Conservation (phyloP, 2,113 vertebrate species). For the Canis aureus region DNA sequence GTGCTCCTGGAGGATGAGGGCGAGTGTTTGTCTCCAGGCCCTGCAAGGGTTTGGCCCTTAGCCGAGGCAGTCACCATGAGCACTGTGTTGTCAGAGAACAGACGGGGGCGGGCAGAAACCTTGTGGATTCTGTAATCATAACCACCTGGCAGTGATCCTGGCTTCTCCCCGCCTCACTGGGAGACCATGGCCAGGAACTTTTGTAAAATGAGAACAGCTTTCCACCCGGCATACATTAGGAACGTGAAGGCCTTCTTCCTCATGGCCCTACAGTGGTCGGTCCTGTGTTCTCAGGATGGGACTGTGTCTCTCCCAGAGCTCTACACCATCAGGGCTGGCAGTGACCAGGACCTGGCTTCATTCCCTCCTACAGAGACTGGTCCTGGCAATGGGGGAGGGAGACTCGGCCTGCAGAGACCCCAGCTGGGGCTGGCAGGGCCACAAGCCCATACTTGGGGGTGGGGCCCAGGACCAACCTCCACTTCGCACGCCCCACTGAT, state of each 20-base stretch:
- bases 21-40: background rate
- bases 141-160: background rate
- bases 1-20: background rate
- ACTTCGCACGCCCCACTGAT: conserved; percentile 42
- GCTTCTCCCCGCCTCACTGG: background rate
- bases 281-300: background rate
- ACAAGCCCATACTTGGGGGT: background rate
- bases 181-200: background rate
- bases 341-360: background rate
- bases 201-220: background rate
- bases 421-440: background rate
- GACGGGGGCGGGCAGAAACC: background rate
- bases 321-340: background rate
- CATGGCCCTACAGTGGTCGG: background rate
- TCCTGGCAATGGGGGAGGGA: background rate
- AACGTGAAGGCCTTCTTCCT: background rate
- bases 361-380: background rate
- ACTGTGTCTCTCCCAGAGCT: background rate
- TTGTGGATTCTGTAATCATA: background rate
- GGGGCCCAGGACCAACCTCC: background rate
- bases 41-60: too few relatives aligned
- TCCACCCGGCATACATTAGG: background rate
- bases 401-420: background rate
- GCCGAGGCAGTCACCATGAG: background rate
- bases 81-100: background rate